Percentiles rank a stretch among this genome's conserved stretches.
These are phyloP conservation scores for Eilema griseolum DNA, from an alignment of 2,888 invertebrate genomes.

Conservation along the genomic window DNA sequence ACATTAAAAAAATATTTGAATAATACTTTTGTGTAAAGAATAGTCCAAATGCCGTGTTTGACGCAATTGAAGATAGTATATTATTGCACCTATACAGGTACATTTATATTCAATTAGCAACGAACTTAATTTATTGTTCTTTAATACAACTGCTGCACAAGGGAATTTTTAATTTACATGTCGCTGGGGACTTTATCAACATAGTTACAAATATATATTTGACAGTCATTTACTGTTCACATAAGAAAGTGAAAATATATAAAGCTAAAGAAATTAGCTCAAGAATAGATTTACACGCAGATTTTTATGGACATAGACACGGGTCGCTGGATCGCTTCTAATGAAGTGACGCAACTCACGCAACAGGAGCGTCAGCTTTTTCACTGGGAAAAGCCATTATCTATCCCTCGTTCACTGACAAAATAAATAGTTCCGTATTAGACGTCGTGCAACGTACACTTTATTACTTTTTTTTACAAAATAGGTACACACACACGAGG, in stretches of 20 bases:
- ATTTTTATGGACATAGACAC: constrained; percentile 35
- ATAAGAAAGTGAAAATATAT: neutral
- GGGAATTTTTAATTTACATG: neutral
- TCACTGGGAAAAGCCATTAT: constrained; percentile 56
- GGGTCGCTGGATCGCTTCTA: constrained; percentile 50
- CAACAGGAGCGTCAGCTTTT: constrained; percentile 60
- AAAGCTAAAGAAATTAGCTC: neutral
- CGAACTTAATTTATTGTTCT: too few relatives aligned
- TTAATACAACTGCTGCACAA: neutral
- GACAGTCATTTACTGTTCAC: neutral
- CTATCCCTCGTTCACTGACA: constrained; percentile 53
- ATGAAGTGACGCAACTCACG: constrained; percentile 54
- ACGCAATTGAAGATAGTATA: too few relatives aligned
- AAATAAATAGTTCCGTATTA: constrained; percentile 58
- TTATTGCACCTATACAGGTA: too few relatives aligned
- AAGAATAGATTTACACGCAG: constrained; percentile 15
- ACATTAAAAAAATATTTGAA: neutral
- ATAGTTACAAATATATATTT: neutral
- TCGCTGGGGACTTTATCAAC: neutral
- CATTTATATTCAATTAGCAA: too few relatives aligned
- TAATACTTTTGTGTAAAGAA: neutral
- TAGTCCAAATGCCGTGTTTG: too few relatives aligned
- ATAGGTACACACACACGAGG: neutral
- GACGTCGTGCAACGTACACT: constrained; percentile 32
- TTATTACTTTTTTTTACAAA: constrained; percentile 45